Percentiles rank a stretch among this genome's conserved stretches.
phyloP scores from a whole-genome alignment of 2,888 invertebrate genomes.

The Nomada goodeniana region DNA sequence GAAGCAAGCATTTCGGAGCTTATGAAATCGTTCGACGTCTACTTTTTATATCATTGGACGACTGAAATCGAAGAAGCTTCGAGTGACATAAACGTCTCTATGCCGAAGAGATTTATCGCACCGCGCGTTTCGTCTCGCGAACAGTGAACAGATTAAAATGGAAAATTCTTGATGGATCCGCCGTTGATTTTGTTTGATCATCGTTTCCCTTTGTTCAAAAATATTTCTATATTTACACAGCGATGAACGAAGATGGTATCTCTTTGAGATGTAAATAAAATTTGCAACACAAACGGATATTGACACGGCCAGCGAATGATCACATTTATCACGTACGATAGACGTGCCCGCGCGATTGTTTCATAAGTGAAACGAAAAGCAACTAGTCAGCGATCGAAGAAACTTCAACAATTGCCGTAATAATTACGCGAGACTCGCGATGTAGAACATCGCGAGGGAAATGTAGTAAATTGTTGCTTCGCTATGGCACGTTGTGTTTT shows the following conservation, averaged over 20 bases:
- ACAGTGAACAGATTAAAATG: background rate
- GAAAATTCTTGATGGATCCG: too few species aligned
- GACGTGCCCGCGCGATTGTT: conserved; percentile 24
- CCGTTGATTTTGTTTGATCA: background rate
- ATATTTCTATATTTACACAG: too few species aligned
- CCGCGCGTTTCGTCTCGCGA: too few species aligned
- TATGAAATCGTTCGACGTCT: conserved; percentile 23
- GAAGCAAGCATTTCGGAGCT: conserved; percentile 2
- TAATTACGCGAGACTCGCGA: conserved; percentile 10
- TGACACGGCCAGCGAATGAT: background rate
- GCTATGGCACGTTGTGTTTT: conserved; percentile 62
- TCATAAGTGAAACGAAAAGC: background rate
- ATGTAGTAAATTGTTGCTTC: conserved; percentile 47
- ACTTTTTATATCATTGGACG: background rate
- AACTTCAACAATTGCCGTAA: conserved; percentile 15
- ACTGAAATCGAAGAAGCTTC: conserved; percentile 15
- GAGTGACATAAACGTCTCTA: conserved; percentile 22
- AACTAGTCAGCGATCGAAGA: conserved; percentile 2
- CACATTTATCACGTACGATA: conserved; percentile 17
- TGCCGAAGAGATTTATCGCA: conserved; percentile 23
- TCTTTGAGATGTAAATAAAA: background rate
- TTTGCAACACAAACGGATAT: background rate
- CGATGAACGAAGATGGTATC: background rate
- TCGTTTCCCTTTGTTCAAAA: background rate
- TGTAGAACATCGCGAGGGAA: conserved; percentile 29